Evolutionary conservation across 2,797 vertebrate species (phyloP).

Genomic region (Myotis planiceps): DNA sequence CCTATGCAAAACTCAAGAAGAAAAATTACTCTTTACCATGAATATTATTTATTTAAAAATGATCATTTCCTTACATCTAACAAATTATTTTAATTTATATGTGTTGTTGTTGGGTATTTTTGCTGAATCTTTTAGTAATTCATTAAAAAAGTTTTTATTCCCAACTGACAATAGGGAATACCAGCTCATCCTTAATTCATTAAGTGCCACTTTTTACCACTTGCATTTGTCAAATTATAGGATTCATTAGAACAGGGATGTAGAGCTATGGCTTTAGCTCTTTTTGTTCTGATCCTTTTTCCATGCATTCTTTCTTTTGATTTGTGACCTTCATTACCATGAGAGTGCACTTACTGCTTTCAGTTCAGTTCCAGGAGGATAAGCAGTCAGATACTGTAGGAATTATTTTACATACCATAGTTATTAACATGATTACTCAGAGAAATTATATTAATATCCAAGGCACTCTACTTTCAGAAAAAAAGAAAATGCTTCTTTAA

Average conservation of each 20-base stretch:
- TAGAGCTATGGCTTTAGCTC: slow-evolving; percentile 58
- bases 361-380: slow-evolving; percentile 69
- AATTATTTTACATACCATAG: slow-evolving; percentile 70
- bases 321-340: slow-evolving; percentile 73
- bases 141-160: slow-evolving; percentile 1
- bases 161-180: slow-evolving; percentile 44
- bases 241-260: slow-evolving; percentile 62
- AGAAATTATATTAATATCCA: slow-evolving; percentile 71
- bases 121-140: slow-evolving; percentile 10
- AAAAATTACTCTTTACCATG: background rate
- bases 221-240: slow-evolving; percentile 69
- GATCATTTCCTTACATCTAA: slow-evolving; percentile 22
- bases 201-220: slow-evolving; percentile 66
- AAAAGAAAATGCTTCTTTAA: slow-evolving; percentile 40
- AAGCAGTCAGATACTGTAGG: slow-evolving; percentile 66
- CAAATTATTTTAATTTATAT: slow-evolving; percentile 56
- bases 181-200: slow-evolving; percentile 77
- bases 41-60: slow-evolving; percentile 1
- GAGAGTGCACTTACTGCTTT: slow-evolving; percentile 62
- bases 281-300: slow-evolving; percentile 73
- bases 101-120: background rate
- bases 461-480: slow-evolving; percentile 37
- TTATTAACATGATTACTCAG: slow-evolving; percentile 76
- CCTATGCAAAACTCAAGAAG: slow-evolving; percentile 24
- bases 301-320: slow-evolving; percentile 63